Evolutionary conservation across 2,797 vertebrate genomes (phyloP).

Genomic region (Sebastes matsubarae): DNA sequence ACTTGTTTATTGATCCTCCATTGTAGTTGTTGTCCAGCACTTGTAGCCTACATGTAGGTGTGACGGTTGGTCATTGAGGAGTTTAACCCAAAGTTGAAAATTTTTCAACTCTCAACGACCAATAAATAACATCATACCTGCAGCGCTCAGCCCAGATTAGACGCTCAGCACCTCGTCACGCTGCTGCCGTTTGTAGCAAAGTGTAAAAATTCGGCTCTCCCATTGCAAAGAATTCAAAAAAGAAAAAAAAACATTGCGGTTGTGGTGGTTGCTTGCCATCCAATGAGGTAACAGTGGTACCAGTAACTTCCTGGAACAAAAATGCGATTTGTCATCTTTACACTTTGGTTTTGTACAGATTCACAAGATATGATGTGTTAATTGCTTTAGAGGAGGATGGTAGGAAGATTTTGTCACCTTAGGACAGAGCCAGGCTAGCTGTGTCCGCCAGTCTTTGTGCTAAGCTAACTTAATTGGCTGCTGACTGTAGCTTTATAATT

Average conservation of each 20-base stretch:
- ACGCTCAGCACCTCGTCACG: background rate
- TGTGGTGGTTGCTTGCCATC: background rate
- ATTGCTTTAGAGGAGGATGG: background rate
- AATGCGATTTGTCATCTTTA: background rate
- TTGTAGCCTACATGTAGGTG: background rate
- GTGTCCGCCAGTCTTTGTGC: background rate
- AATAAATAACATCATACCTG: accelerated
- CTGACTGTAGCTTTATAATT: background rate
- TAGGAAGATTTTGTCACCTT: background rate
- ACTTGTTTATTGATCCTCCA: background rate
- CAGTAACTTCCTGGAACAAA: background rate
- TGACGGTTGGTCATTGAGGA: background rate
- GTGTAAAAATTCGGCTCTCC: background rate
- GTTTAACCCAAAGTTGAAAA: background rate
- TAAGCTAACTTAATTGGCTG: background rate
- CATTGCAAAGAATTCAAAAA: background rate
- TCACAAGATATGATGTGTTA: background rate
- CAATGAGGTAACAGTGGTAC: background rate
- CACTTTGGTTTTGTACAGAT: background rate
- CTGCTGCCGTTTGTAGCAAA: background rate
- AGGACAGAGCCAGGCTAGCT: background rate
- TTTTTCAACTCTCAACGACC: too few species aligned
- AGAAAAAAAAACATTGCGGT: background rate
- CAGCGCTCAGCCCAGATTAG: background rate
- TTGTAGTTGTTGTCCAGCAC: background rate